Evolutionary conservation across 2,888 invertebrate genomes (phyloP).

Genomic region (Opisthograptis luteolata): DNA sequence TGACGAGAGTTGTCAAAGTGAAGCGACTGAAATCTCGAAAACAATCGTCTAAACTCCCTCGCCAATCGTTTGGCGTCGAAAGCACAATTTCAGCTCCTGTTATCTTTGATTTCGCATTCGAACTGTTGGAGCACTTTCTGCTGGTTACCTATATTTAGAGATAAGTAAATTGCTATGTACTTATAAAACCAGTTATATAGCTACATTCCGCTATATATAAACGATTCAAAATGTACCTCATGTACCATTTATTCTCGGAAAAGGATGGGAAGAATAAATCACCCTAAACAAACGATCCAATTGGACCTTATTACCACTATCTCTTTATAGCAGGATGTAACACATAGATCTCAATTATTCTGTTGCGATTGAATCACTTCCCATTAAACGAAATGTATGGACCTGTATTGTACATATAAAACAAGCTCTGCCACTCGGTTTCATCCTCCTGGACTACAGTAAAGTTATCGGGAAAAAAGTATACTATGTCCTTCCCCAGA

Average conservation of each 20-base stretch:
- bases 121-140: no score
- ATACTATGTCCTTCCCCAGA: no score
- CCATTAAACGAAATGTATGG: neutral
- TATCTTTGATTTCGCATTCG: constrained; percentile 14
- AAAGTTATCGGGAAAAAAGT: no score
- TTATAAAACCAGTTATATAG: no score
- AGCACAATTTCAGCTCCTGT: constrained; percentile 43
- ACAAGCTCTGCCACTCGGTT: no score
- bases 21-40: constrained; percentile 40
- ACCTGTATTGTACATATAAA: no score
- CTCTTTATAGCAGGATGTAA: constrained; percentile 3
- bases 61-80: constrained; percentile 42
- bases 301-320: neutral
- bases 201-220: no score
- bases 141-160: no score
- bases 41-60: constrained; percentile 46
- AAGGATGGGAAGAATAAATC: neutral
- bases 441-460: no score
- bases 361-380: neutral
- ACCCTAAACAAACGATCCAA: constrained; percentile 1
- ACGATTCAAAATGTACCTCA: neutral
- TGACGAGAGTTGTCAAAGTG: constrained; percentile 38
- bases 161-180: no score
- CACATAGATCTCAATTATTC: constrained; percentile 1
- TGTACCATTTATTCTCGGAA: no score